Conservation (phyloP, 2,113 vertebrate species). For the Mionectes macconnelli region DNA sequence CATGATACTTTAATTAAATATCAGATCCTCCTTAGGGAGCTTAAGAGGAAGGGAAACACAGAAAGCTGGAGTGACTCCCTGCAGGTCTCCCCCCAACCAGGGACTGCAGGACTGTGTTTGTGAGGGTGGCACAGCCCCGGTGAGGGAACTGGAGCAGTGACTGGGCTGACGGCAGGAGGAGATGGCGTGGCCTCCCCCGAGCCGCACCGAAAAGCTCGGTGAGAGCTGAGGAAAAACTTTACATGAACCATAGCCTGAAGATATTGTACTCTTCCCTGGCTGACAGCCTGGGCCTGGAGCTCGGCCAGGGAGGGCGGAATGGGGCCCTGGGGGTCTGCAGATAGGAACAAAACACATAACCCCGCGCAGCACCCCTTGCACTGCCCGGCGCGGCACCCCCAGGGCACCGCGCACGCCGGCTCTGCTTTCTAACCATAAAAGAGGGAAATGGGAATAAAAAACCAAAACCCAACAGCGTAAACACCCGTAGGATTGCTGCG, state of each 20-base stretch:
- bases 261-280: neutral
- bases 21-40: neutral
- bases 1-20: neutral
- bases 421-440: slow-evolving; percentile 31
- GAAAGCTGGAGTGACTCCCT: neutral
- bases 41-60: neutral
- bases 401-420: neutral
- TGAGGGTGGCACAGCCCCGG: neutral
- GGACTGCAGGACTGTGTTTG: accelerated
- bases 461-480: neutral
- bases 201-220: neutral
- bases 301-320: slow-evolving; percentile 36
- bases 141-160: neutral
- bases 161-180: neutral
- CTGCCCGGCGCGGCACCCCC: neutral
- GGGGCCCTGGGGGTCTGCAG: neutral
- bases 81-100: too few species aligned
- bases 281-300: slow-evolving; percentile 51
- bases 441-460: neutral
- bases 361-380: neutral
- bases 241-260: slow-evolving; percentile 17
- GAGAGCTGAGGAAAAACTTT: slow-evolving; percentile 7
- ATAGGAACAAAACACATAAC: slow-evolving; percentile 42
- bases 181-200: neutral
- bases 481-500: neutral